Base-by-base conservation (phyloP, 1,140 invertebrate species). In the Heliothis virescens region DNA sequence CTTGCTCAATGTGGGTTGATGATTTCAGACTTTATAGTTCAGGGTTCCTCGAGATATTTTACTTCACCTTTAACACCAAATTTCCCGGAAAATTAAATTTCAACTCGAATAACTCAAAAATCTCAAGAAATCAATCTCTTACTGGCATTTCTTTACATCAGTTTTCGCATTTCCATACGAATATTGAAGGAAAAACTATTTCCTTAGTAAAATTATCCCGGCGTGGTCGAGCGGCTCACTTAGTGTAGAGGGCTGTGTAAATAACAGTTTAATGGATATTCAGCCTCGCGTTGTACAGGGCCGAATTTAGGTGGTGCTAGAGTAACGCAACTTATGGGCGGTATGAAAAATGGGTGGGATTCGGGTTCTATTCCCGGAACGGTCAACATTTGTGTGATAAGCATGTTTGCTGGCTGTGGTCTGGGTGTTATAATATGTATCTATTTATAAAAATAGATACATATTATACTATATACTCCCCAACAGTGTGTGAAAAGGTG, bases 221-320 rank as follows among this genome's bases (percentile, higher is more conserved):
- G 86, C 86, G 83, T 83, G 79, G 85, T 83, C 83, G 81, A 86
- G 86, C 82, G 81, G 79, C 86, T 87, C 87, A 89, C 87, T 86
- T 88, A 87, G 77, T 75, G 84, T 69, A 65, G 87, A 90, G 89
- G 87, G 86, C 87, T 89, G 85, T 85, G 90, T 91, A 92, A 93
- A 92, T 92, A 93, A 87, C 83, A 84, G 77, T 85, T 87, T 91
- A 92, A 93, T 93, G 90, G 91, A 92, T 92, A 90, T 90, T 90
- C 87, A 87, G 86, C 78, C 85, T 86, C 84, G 82, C 82, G 84
- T 82, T 82, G 82, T 86, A 84, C 84, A 72, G 79, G 65, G 63
- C 15, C 41, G 74, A 65, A 65, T 21, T 76, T 11, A 52, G 52
- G 48, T 69, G 67, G 67, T 71, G 60, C 18, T 63, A 18, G 63